Evolutionary conservation across 2,888 invertebrate genomes (phyloP), one percentile per base, ranked within the genome.

Genomic region (Hypena proboscidalis): DNA sequence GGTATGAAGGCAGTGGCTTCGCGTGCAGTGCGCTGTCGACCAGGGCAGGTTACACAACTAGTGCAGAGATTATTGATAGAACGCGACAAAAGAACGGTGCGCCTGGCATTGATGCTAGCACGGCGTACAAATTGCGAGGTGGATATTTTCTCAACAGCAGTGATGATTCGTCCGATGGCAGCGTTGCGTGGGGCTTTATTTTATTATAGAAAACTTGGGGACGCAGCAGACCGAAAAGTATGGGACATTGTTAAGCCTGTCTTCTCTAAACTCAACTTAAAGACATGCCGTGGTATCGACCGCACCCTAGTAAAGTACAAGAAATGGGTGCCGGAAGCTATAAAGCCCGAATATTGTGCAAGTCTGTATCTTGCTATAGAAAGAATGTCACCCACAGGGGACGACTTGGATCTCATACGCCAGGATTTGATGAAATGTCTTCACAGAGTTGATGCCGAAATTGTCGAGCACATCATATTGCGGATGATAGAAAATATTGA

Each of bases 1-100:
- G 84, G 86, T 9, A 72, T 70, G 1, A 83, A 83, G 48, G 71
- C 76, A 8, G 50, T 83, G 1, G 72, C 78, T 0, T 82, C 80
- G 34, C 70, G 57, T 31, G 50, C 73, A 2, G 43, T 72, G 3
- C 51, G 55, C 13, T 78, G 78, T 38, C 71, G 67, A 20, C 35
- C 37, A 8, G 38, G 32, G 0, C 64, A 74, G 13, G 36, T 70
- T 8, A 63, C 70, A 3, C 32, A 29, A 0, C 44, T 72, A 20
- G 47, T 74, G 4, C 34, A 58, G 15, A 54, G 54, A 14, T 59
- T 80, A 23, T 43, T 78, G 1, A 30, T 53, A n/a, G 75, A 74
- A 59, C 63, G 56, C 1, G 11, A 2, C 0, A 45, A 34, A 3
- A 67, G 68, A 1, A 77, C 83, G 0, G 48, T 61, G 0, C 72